Percentiles rank a stretch among this genome's conserved stretches.
Conservation (phyloP, 2,888 invertebrate species). For the Brenthis daphne region DNA sequence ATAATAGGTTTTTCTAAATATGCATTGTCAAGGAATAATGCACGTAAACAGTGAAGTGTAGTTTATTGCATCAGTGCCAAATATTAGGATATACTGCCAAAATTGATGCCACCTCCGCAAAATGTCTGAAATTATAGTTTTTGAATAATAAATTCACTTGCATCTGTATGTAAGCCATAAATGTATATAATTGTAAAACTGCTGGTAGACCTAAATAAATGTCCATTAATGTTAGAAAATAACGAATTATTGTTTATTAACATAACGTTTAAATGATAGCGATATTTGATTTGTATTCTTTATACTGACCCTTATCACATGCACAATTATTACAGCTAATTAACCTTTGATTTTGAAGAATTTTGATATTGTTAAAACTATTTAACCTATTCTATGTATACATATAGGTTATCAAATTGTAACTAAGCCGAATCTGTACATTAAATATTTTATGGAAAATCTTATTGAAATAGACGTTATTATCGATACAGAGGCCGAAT, state of each 20-base stretch:
- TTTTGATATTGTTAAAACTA: not conserved
- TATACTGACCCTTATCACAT: no score
- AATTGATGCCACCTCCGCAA: constrained; percentile 53
- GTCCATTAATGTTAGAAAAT: no score
- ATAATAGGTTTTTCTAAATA: constrained; percentile 31
- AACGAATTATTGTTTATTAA: not conserved
- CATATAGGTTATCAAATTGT: no score
- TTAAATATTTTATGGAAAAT: no score
- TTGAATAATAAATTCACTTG: not conserved
- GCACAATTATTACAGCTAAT: no score
- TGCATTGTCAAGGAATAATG: constrained; percentile 37
- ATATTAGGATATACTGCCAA: constrained; percentile 57
- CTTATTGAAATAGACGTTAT: no score
- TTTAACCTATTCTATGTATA: not conserved
- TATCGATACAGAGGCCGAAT: no score
- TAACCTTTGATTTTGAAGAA: not conserved
- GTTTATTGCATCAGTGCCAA: constrained; percentile 61
- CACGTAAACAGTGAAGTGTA: constrained; percentile 39
- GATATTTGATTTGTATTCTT: no score
- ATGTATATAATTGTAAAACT: no score
- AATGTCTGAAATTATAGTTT: constrained; percentile 33
- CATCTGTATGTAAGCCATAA: no score
- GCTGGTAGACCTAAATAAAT: no score
- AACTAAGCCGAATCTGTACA: no score
- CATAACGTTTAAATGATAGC: not conserved